Percentiles rank a stretch among this genome's conserved stretches.
Conservation (phyloP, 1,140 invertebrate genomes). For the Triops longicaudatus region DNA sequence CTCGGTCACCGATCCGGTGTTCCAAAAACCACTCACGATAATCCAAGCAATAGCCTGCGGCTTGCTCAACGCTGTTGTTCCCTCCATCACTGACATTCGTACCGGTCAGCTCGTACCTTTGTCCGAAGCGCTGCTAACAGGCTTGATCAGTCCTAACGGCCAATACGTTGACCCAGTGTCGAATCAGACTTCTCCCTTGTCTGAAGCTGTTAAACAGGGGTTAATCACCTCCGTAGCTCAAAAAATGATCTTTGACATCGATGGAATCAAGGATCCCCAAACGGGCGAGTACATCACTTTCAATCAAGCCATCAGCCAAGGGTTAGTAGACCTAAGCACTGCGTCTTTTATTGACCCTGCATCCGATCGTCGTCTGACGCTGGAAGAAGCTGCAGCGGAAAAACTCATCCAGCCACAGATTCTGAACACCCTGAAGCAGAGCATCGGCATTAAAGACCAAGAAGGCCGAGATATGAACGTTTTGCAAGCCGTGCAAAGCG, state of each 20-base stretch:
- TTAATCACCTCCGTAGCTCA: constrained; percentile 78
- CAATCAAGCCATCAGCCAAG: constrained; percentile 70
- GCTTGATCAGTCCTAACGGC: constrained; percentile 62
- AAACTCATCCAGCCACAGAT: constrained; percentile 61
- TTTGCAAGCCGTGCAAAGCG: constrained; percentile 72
- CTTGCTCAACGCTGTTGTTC: constrained; percentile 74
- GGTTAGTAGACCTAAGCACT: constrained; percentile 64
- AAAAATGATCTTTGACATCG: constrained; percentile 83
- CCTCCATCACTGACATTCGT: constrained; percentile 72
- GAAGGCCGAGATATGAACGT: constrained; percentile 65
- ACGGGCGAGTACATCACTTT: constrained; percentile 76
- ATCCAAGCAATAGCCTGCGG: constrained; percentile 72
- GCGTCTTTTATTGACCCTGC: constrained; percentile 63
- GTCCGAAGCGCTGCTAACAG: constrained; percentile 67
- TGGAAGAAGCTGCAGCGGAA: constrained; percentile 46
- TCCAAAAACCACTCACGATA: constrained; percentile 63
- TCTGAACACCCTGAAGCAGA: constrained; percentile 69
- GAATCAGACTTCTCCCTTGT: constrained; percentile 57
- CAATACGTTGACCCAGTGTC: constrained; percentile 62
- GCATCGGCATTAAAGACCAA: constrained; percentile 62
- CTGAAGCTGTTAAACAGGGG: constrained; percentile 73
- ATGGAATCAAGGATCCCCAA: constrained; percentile 75
- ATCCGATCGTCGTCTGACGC: constrained; percentile 59
- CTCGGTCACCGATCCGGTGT: constrained; percentile 67
- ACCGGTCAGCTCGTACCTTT: constrained; percentile 71